Base-by-base conservation (phyloP, 2,888 invertebrate species). In the Tromatobia lineatoria region DNA sequence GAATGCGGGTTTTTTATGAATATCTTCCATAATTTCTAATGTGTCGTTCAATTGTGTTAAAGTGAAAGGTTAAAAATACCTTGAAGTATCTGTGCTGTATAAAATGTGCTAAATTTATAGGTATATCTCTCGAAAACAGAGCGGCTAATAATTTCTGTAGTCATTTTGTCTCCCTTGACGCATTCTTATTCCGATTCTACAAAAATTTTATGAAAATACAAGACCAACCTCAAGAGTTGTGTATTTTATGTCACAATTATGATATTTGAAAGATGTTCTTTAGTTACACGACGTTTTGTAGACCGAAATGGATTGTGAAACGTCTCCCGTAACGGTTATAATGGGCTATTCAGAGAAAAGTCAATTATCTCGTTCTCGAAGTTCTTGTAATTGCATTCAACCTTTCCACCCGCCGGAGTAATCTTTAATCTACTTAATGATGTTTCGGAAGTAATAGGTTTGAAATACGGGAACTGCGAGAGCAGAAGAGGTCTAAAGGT, bases 401-500 rank as follows among this genome's bases (percentile, higher is more conserved):
- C 7, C 50, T n/a, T n/a, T 50, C 50, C 50, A 18, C 50, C 50
- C 50, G 18, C 50, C 50, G n/a, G 50, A n/a, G n/a, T 15, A 50
- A 18, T 50, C 0, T 50, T n/a, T 50, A n/a, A 50, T 50, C 50
- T 50, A 50, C 25, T 1, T 13, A 13, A 57, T 57, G 25, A 13
- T 57, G 13, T 25, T 71, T 74, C 69, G 57, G 20, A 54, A 57
- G 54, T 64, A 57, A 71, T 47, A 66, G 75, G 42, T 47, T 57
- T 61, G 70, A 25, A 77, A 71, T 47, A 75, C 59, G 42, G 50
- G 64, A 71, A 76, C 71, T 52, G 75, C 45, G 64, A 70, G 52
- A 76, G 71, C 38, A 70, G 71, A 29, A 45, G 47, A 78, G 77
- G 38, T 69, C 57, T 23, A 29, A 52, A 45, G 82, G 82, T 82